Evolutionary conservation across 1,140 invertebrate genomes (phyloP).

Genomic region (Orius laevigatus): DNA sequence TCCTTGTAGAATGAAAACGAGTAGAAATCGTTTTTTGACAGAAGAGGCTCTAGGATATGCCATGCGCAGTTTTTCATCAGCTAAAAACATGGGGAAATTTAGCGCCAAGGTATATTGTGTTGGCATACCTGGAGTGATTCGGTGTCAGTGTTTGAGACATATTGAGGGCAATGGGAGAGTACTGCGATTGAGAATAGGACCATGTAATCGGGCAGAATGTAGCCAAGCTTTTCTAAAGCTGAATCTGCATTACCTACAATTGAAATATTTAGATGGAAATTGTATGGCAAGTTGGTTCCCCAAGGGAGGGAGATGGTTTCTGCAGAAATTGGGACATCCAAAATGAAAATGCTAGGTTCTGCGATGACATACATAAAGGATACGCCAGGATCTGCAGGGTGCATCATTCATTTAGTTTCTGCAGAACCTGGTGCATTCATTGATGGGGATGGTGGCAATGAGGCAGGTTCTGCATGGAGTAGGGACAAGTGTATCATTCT

Average conservation of each 20-base stretch:
- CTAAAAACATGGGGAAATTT: not conserved
- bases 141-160: constrained; percentile 40
- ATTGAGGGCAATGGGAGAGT: constrained; percentile 76
- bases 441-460: too few relatives aligned
- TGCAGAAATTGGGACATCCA: not conserved
- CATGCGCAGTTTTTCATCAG: constrained; percentile 71
- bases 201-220: constrained; percentile 90
- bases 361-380: too few relatives aligned
- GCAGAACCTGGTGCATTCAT: too few relatives aligned
- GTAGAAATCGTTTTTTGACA: constrained; percentile 83
- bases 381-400: too few relatives aligned
- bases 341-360: constrained; percentile 8
- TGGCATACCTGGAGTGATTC: constrained; percentile 27
- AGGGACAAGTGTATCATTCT: too few relatives aligned
- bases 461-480: too few relatives aligned
- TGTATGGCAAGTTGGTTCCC: too few relatives aligned
- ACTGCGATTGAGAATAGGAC: constrained; percentile 86
- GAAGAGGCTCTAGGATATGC: constrained; percentile 86
- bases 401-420: too few relatives aligned
- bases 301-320: too few relatives aligned
- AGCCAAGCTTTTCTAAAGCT: constrained; percentile 54
- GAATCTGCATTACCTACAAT: constrained; percentile 35
- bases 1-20: constrained; percentile 92
- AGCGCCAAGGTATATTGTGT: not conserved
- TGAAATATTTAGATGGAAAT: too few relatives aligned